Evolutionary conservation across 2,888 invertebrate genomes (phyloP).

Genomic region (Arenicola marina): DNA sequence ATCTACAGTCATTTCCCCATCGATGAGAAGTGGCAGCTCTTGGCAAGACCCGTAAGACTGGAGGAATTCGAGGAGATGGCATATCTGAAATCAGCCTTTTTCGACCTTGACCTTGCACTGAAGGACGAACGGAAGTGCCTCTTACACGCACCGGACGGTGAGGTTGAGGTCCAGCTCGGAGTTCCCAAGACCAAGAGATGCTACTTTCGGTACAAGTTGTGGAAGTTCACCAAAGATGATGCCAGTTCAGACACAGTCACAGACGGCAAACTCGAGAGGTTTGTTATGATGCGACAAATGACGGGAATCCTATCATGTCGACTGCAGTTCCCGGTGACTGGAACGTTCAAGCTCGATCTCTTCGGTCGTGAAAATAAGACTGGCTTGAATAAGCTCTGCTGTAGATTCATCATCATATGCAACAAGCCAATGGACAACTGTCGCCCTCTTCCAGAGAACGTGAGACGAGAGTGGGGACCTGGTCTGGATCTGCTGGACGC

Average conservation of each 20-base stretch:
- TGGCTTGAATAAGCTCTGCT: not conserved
- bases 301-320: not conserved
- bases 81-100: constrained; percentile 11
- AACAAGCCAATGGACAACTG: not conserved
- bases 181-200: not conserved
- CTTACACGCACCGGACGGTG: constrained; percentile 1
- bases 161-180: constrained; percentile 3
- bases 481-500: not conserved
- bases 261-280: not conserved
- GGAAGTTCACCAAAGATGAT: not conserved
- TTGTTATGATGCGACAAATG: not conserved
- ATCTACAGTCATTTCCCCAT: constrained; percentile 12
- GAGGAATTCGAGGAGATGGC: constrained; percentile 9
- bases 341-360: not conserved
- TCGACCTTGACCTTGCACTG: constrained; percentile 7
- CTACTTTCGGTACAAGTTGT: not conserved
- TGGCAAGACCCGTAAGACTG: constrained; percentile 3
- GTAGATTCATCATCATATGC: not conserved
- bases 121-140: constrained; percentile 4
- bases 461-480: constrained; percentile 3
- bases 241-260: too few relatives aligned
- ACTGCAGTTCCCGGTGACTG: not conserved
- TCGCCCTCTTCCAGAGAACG: not conserved
- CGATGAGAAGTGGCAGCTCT: constrained; percentile 13
- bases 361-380: not conserved